Base-by-base conservation (phyloP, 2,888 invertebrate species). In the Phymatocera aterrima region DNA sequence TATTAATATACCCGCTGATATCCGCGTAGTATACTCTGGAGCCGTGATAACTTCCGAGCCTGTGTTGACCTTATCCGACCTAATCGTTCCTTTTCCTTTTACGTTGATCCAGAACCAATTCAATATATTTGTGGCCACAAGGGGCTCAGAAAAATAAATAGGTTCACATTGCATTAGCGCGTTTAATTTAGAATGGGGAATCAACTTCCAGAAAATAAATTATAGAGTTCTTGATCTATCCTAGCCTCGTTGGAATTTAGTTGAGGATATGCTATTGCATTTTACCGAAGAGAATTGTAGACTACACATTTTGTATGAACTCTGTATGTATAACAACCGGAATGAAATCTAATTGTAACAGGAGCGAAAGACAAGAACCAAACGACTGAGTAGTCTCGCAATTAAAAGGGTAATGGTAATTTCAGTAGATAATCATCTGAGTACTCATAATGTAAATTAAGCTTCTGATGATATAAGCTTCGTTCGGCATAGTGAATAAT, bases 1-100 rank as follows among this genome's bases (percentile, higher is more conserved):
- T 89, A 89, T 89, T 89, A 87, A 86, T 86, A 85, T 82, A 83
- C 84, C 84, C 40, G 34, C 75, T 60, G 57, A 75, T 54, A 75
- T 57, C 60, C 21, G 40, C 10, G 40, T 18, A 34, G 18, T 57
- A 57, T 43, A 68, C 37, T 15, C 15, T 46, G 24, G 2, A 72
- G 72, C 72, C 48, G 72, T 75, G 75, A 75, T 75, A 75, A 75
- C 75, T 75, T 75, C 57, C 46, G 37, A 57, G 57, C 34, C 75
- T 12, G 57, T 21, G 28, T 43, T 40, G 40, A 75, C 57, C 54
- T 57, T 37, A 40, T 75, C 57, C 34, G 51, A 54, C 48, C 48
- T 34, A 37, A 72, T 21, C 31, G 3, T 51, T 54, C 15, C 15
- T 72, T 34, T n/a, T 5, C 12, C 18, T 8, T n/a, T 68, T n/a